phyloP scores from a whole-genome alignment of 2,113 vertebrate genomes.

The Axis porcinus region DNA sequence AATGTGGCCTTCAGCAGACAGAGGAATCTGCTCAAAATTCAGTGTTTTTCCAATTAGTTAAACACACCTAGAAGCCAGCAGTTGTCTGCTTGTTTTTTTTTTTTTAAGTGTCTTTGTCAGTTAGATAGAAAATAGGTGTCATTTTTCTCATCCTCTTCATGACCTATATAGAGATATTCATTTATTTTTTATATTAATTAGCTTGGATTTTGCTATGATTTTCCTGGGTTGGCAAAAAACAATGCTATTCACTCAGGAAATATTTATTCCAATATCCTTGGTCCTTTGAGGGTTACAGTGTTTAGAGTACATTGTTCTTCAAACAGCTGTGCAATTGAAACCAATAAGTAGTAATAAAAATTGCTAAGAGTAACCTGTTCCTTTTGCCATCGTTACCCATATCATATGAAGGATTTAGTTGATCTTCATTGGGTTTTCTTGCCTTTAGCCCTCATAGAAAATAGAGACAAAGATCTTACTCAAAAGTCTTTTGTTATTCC shows the following conservation, averaged over 20 bases:
- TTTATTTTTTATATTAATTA: slow-evolving; percentile 41
- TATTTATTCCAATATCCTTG: neutral
- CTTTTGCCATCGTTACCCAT: neutral
- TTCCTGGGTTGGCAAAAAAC: neutral
- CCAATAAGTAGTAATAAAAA: neutral
- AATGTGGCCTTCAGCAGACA: slow-evolving; percentile 31
- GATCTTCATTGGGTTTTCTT: neutral
- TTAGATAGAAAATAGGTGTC: slow-evolving; percentile 24
- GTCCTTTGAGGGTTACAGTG: neutral
- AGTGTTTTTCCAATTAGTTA: slow-evolving; percentile 64
- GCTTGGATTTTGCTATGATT: neutral
- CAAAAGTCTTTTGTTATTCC: neutral
- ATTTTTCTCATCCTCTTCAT: slow-evolving; percentile 48
- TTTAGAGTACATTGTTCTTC: neutral
- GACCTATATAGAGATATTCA: slow-evolving; percentile 45
- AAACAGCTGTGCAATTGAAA: neutral
- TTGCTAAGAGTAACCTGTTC: neutral
- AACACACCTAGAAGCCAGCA: slow-evolving; percentile 46
- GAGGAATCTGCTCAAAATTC: slow-evolving; percentile 62
- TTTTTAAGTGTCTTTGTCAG: slow-evolving; percentile 22
- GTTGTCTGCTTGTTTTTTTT: neutral
- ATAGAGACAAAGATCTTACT: neutral
- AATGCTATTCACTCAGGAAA: neutral
- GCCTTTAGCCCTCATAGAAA: neutral
- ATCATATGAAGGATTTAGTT: neutral